Conservation (phyloP, 2,113 vertebrate species). For the Mola mola region DNA sequence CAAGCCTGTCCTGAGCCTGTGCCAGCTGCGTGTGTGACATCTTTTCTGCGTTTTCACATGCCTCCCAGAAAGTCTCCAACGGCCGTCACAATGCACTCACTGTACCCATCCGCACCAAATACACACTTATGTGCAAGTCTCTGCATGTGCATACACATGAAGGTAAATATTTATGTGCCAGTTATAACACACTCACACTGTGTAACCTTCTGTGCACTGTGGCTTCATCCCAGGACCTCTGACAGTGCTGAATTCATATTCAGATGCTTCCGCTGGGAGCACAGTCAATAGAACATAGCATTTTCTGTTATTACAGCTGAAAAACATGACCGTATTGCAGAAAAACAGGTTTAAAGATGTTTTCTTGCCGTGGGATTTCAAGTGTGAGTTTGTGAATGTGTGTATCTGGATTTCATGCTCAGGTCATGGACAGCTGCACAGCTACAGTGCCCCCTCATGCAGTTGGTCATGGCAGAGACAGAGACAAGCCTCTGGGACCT, state of each 20-base stretch:
- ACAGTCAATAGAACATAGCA: background rate
- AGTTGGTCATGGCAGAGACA: constrained; percentile 37
- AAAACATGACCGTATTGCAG: too few species aligned
- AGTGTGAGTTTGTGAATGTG: background rate
- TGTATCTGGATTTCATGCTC: constrained; percentile 8
- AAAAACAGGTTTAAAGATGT: too few species aligned
- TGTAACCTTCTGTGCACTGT: constrained; percentile 38
- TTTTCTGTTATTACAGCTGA: too few species aligned
- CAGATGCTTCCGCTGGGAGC: constrained; percentile 38
- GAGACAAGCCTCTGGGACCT: constrained; percentile 65
- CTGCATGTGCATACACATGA: constrained; percentile 34
- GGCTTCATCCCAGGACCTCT: constrained; percentile 53
- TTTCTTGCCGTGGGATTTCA: constrained; percentile 28
- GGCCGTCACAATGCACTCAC: constrained; percentile 68
- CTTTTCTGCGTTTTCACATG: constrained; percentile 77
- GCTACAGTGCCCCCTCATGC: constrained; percentile 38
- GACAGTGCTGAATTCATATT: constrained; percentile 47
- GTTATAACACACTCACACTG: constrained; percentile 30
- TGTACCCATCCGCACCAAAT: constrained; percentile 56
- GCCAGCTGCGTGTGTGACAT: constrained; percentile 73
- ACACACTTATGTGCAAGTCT: constrained; percentile 43
- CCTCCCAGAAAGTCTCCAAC: constrained; percentile 47
- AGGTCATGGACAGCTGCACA: constrained; percentile 71
- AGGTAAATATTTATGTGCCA: constrained; percentile 45
- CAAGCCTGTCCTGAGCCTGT: constrained; percentile 57